Conservation (phyloP, 2,888 invertebrate genomes). For the Watsonalla binaria region DNA sequence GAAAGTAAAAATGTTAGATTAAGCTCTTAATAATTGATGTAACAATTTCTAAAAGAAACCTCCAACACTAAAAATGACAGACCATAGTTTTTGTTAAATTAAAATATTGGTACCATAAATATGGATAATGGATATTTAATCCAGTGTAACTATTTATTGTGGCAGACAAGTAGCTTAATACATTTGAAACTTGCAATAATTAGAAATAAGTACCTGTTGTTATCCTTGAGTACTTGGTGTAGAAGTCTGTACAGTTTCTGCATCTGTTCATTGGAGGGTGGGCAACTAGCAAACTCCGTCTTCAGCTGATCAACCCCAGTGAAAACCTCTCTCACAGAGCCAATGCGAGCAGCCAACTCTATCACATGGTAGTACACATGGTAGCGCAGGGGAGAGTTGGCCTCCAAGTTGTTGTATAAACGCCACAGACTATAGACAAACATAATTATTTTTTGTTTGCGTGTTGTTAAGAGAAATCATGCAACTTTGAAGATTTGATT, state of each 20-base stretch:
- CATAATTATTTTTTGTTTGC: neutral
- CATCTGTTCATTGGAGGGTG: constrained; percentile 92
- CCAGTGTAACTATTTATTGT: too few relatives aligned
- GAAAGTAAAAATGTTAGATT: too few relatives aligned
- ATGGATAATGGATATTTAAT: too few relatives aligned
- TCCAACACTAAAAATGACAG: too few relatives aligned
- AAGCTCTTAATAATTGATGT: too few relatives aligned
- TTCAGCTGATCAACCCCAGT: constrained; percentile 90
- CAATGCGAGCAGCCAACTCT: constrained; percentile 92
- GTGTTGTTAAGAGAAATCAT: neutral
- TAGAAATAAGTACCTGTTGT: constrained; percentile 81
- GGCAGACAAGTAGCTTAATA: too few relatives aligned
- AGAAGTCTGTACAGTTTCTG: constrained; percentile 93
- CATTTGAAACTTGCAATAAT: too few relatives aligned
- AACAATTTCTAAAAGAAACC: too few relatives aligned
- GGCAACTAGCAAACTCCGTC: constrained; percentile 87
- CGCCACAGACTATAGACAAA: constrained; percentile 87
- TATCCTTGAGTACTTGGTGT: constrained; percentile 92
- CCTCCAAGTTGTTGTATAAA: constrained; percentile 93
- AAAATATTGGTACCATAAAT: too few relatives aligned
- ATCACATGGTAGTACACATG: constrained; percentile 95
- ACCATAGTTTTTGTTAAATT: too few relatives aligned
- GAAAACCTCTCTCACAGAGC: constrained; percentile 90
- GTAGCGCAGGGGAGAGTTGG: constrained; percentile 90
- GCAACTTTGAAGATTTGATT: too few relatives aligned